Percentiles rank a stretch among this genome's conserved stretches.
Conservation (phyloP, 2,888 invertebrate genomes). For the Apodemia duryi region DNA sequence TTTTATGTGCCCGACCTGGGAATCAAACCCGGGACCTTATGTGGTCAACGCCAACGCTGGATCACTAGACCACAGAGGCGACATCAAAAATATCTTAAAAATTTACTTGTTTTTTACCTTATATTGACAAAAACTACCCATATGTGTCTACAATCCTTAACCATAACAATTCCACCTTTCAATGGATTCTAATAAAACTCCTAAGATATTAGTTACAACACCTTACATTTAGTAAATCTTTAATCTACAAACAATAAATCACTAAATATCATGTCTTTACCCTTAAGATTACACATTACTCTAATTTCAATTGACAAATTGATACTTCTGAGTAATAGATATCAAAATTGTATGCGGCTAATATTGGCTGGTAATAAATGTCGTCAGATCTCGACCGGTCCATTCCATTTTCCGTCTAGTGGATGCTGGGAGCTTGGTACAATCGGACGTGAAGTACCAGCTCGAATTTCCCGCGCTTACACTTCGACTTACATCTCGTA, state of each 20-base stretch:
- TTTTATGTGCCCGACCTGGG: too few species aligned
- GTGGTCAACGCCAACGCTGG: too few species aligned
- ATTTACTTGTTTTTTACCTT: too few species aligned
- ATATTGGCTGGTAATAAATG: constrained; percentile 11
- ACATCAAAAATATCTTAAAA: too few species aligned
- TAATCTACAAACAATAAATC: neutral
- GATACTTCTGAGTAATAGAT: constrained; percentile 14
- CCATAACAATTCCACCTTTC: too few species aligned
- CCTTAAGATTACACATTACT: constrained; percentile 3
- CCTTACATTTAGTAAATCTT: neutral
- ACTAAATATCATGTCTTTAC: constrained; percentile 4
- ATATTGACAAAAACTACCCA: too few species aligned
- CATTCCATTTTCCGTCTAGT: constrained; percentile 41
- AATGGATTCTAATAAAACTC: too few species aligned
- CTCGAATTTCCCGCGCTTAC: constrained; percentile 1
- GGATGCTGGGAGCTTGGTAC: constrained; percentile 44
- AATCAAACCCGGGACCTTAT: too few species aligned
- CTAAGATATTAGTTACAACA: too few species aligned
- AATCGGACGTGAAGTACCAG: constrained; percentile 37
- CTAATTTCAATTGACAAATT: constrained; percentile 14
- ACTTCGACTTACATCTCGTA: constrained; percentile 1
- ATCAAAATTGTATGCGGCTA: constrained; percentile 12
- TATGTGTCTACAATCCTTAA: too few species aligned
- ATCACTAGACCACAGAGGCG: too few species aligned
- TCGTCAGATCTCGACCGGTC: constrained; percentile 27